A percentile compares a stretch with the other conserved stretches of the same genome.
Evolutionary conservation across 2,888 invertebrate genomes (phyloP).

Genomic region (Heteromyza rotundicornis): DNA sequence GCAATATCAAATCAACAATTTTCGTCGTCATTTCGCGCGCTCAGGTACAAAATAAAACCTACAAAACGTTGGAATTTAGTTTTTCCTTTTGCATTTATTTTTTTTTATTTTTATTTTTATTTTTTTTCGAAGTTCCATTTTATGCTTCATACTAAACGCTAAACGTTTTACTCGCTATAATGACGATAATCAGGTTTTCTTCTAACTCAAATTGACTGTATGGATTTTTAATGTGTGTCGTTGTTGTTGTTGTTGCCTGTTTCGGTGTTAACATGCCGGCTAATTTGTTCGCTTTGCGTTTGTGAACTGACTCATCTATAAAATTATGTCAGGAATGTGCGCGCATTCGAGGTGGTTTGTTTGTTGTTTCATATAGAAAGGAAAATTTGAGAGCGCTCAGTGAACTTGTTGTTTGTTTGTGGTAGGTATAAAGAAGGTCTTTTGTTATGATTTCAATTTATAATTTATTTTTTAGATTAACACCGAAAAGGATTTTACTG

Average conservation of each 20-base stretch:
- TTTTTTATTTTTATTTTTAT: constrained; percentile 16
- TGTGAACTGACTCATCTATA: constrained; percentile 42
- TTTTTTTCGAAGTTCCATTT: constrained; percentile 15
- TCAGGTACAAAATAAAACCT: background rate
- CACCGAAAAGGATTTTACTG: too few relatives aligned
- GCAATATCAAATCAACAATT: constrained; percentile 32
- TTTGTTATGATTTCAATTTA: too few relatives aligned
- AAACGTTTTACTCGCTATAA: background rate
- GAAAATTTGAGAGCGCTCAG: background rate
- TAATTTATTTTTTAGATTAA: too few relatives aligned
- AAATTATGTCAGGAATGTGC: constrained; percentile 54
- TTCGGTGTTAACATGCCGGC: constrained; percentile 39
- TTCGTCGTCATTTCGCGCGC: constrained; percentile 16
- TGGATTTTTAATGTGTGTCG: constrained; percentile 26
- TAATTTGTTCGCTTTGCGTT: constrained; percentile 47
- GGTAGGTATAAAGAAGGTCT: too few relatives aligned
- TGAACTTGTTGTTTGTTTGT: too few relatives aligned
- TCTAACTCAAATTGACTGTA: constrained; percentile 23
- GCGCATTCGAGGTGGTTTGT: constrained; percentile 18
- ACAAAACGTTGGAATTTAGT: background rate
- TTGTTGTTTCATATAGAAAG: too few relatives aligned
- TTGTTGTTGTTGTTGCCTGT: constrained; percentile 16
- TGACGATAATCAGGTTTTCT: constrained; percentile 6
- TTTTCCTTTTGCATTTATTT: too few relatives aligned
- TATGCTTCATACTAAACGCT: background rate